phyloP scores from a whole-genome alignment of 2,888 invertebrate species.

The Coenonympha glycerion region DNA sequence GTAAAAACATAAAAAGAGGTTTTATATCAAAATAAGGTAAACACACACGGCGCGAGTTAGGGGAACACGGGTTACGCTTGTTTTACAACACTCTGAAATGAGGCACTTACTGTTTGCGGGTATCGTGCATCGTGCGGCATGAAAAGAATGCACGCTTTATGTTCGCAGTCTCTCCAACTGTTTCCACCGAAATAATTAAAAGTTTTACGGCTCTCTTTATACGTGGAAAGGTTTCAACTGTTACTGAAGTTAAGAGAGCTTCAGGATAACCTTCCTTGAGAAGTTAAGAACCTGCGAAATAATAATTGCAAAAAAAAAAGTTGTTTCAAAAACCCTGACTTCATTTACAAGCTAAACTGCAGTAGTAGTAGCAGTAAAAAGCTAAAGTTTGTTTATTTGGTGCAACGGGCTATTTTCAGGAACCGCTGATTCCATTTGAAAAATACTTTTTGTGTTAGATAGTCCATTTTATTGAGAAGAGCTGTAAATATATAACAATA shows the following conservation, averaged over 20 bases:
- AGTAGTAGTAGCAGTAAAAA: too few relatives aligned
- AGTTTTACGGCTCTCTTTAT: slow-evolving; percentile 57
- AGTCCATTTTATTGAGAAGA: too few relatives aligned
- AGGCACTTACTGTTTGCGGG: slow-evolving; percentile 61
- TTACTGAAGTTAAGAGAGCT: slow-evolving; percentile 23
- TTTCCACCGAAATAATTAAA: slow-evolving; percentile 69
- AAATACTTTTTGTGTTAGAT: too few relatives aligned
- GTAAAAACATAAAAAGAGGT: slow-evolving; percentile 28
- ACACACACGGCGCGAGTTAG: slow-evolving; percentile 31
- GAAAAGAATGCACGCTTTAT: slow-evolving; percentile 66
- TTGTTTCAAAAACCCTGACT: too few relatives aligned
- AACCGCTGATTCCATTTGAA: too few relatives aligned
- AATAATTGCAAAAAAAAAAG: too few relatives aligned
- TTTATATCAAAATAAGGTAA: slow-evolving; percentile 50
- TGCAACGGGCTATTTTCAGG: too few relatives aligned
- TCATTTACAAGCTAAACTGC: too few relatives aligned
- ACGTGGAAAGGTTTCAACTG: slow-evolving; percentile 51
- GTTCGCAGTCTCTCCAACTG: slow-evolving; percentile 57
- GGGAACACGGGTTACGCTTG: slow-evolving; percentile 51
- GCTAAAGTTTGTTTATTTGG: too few relatives aligned
- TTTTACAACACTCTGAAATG: slow-evolving; percentile 74
- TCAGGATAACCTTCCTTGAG: not conserved
- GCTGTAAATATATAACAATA: too few relatives aligned
- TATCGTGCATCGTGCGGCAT: slow-evolving; percentile 40
- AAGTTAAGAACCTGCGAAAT: not conserved